Conservation (phyloP, 1,140 invertebrate genomes). For the Drosophila kepulauana region DNA sequence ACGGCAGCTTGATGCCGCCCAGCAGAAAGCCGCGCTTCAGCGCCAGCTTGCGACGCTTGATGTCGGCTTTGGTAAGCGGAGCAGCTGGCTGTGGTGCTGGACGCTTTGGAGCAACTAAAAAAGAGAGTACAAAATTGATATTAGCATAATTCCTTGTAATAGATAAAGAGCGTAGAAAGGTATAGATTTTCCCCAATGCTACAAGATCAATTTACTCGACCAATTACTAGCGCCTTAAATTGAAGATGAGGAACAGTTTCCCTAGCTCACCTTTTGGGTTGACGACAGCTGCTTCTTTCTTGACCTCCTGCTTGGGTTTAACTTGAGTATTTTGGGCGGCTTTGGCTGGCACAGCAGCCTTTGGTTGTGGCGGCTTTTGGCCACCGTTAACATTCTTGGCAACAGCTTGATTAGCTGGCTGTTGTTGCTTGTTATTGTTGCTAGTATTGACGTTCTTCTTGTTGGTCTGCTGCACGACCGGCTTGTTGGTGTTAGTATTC, state of each 20-base stretch:
- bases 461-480: not conserved
- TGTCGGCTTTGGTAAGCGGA: conserved; percentile 52
- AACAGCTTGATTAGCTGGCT: conserved; percentile 10
- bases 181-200: too few species aligned
- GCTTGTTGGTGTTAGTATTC: conserved; percentile 6
- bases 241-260: too few species aligned
- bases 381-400: conserved; percentile 23
- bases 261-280: conserved; percentile 23
- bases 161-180: too few species aligned
- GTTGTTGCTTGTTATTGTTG: conserved; percentile 7
- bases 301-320: conserved; percentile 16
- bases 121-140: too few species aligned
- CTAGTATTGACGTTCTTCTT: conserved; percentile 1
- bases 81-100: conserved; percentile 10
- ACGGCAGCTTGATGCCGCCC: conserved; percentile 59
- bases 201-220: too few species aligned
- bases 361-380: conserved; percentile 10
- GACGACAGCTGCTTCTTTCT: not conserved
- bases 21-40: conserved; percentile 68
- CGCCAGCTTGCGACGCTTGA: conserved; percentile 64
- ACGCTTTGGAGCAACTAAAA: conserved; percentile 54
- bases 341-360: conserved; percentile 5
- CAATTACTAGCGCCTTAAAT: too few species aligned
- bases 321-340: conserved; percentile 37
- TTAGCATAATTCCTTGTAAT: not conserved